A percentile compares a stretch with the other conserved stretches of the same genome.
Conservation (phyloP, 1,140 invertebrate genomes). For the Trinorchestia longiramus region DNA sequence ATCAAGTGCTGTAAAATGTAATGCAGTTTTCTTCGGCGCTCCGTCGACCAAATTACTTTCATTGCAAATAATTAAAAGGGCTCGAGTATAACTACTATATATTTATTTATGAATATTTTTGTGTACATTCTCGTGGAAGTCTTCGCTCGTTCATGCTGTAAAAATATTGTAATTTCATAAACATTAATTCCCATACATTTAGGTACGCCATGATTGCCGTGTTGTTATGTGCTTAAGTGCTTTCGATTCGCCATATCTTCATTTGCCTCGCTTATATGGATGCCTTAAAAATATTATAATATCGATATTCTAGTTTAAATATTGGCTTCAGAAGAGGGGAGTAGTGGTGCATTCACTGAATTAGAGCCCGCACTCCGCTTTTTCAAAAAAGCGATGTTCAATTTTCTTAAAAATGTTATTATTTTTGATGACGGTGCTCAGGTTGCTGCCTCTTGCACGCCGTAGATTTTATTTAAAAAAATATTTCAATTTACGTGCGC, state of each 20-base stretch:
- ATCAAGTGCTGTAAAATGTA: too few relatives aligned
- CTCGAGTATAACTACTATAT: background rate
- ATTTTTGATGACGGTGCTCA: background rate
- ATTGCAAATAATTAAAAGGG: too few relatives aligned
- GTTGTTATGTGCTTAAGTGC: background rate
- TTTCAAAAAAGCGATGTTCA: background rate
- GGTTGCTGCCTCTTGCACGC: background rate
- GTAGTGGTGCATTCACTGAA: background rate
- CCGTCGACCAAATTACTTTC: too few relatives aligned
- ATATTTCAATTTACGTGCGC: too few relatives aligned
- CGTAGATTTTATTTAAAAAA: background rate
- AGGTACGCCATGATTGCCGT: too few relatives aligned
- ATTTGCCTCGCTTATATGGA: background rate
- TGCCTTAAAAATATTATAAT: constrained; percentile 1
- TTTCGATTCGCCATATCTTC: background rate
- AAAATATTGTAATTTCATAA: background rate
- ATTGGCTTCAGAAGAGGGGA: background rate
- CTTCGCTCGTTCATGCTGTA: background rate
- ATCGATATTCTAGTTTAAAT: background rate
- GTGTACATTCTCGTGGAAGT: background rate
- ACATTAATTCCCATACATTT: too few relatives aligned
- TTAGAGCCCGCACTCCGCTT: background rate
- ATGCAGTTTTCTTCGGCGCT: too few relatives aligned
- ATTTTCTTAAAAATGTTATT: background rate
- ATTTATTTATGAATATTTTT: background rate